These are phyloP conservation scores for Atlantisia rogersi DNA, from an alignment of 2,113 vertebrate genomes.

Conservation along the genomic window DNA sequence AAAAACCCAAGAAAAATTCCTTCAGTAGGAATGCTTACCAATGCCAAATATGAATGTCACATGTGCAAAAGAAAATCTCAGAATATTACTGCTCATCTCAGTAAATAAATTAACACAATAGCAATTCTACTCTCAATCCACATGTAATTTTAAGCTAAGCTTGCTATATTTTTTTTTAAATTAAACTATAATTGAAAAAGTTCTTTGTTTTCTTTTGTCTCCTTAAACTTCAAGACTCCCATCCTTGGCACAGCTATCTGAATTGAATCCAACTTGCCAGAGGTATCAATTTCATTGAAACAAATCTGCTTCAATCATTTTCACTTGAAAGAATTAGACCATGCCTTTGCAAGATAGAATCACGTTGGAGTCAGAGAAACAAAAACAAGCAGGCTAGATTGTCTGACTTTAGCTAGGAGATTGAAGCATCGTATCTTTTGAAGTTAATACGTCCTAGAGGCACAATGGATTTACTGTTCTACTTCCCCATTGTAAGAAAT, in stretches of 20 bases:
- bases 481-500: not conserved
- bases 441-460: slow-evolving; percentile 23
- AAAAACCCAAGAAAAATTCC: not conserved
- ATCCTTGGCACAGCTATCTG: slow-evolving; percentile 11
- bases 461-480: slow-evolving; percentile 60
- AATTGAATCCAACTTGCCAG: slow-evolving; percentile 30
- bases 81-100: not conserved
- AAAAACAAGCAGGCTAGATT: slow-evolving; percentile 26
- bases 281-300: slow-evolving; percentile 51
- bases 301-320: slow-evolving; percentile 31
- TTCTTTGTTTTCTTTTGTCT: slow-evolving; percentile 3
- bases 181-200: not conserved
- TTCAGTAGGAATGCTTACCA: slow-evolving; percentile 1
- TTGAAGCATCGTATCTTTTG: not conserved
- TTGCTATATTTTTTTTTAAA: not conserved
- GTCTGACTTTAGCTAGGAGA: not conserved
- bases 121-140: not conserved
- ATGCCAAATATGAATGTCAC: not conserved
- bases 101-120: not conserved
- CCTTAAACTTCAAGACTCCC: not conserved
- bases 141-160: not conserved
- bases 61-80: not conserved
- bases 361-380: not conserved
- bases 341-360: not conserved
- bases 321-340: slow-evolving; percentile 38